A percentile compares a stretch with the other conserved stretches of the same genome.
These are phyloP conservation scores for Clavelina lepadiformis DNA, from an alignment of 23 tunicate species.

Conservation along the genomic window DNA sequence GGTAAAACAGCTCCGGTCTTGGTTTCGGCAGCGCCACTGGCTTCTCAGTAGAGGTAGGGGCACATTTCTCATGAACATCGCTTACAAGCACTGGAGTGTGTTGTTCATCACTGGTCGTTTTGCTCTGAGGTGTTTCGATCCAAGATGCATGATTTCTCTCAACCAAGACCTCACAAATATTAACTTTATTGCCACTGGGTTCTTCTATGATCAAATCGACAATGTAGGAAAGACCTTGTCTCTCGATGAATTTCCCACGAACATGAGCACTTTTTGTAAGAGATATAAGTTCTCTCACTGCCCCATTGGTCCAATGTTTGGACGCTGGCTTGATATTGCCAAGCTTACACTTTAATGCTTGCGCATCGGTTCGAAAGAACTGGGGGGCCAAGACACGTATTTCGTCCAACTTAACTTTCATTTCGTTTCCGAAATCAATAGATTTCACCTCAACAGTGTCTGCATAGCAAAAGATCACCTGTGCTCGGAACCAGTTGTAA, in stretches of 20 bases:
- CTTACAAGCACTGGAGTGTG: too few relatives aligned
- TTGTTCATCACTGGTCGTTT: too few relatives aligned
- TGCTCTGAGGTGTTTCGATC: neutral
- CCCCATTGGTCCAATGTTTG: slow-evolving; percentile 28
- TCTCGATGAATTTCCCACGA: slow-evolving; percentile 39
- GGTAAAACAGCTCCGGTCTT: slow-evolving; percentile 16
- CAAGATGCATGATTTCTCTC: slow-evolving; percentile 15
- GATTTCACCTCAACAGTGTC: slow-evolving; percentile 58
- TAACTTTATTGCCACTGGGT: neutral
- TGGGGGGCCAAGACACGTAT: slow-evolving; percentile 18
- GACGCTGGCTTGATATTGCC: slow-evolving; percentile 24
- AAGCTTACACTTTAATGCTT: slow-evolving; percentile 50
- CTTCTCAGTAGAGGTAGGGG: too few relatives aligned
- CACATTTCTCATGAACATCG: too few relatives aligned
- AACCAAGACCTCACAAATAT: slow-evolving; percentile 25
- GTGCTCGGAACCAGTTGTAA: slow-evolving; percentile 53
- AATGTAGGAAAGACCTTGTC: slow-evolving; percentile 15
- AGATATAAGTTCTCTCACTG: slow-evolving; percentile 15
- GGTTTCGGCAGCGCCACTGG: neutral
- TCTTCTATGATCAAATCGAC: slow-evolving; percentile 2
- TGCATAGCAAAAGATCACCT: slow-evolving; percentile 20
- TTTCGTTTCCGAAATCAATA: slow-evolving; percentile 65
- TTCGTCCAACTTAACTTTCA: slow-evolving; percentile 21
- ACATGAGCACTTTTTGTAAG: slow-evolving; percentile 20
- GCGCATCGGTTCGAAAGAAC: slow-evolving; percentile 23